Percentiles rank a stretch among this genome's conserved stretches.
Conservation (phyloP, 2,888 invertebrate genomes). For the Auanema sp. region DNA sequence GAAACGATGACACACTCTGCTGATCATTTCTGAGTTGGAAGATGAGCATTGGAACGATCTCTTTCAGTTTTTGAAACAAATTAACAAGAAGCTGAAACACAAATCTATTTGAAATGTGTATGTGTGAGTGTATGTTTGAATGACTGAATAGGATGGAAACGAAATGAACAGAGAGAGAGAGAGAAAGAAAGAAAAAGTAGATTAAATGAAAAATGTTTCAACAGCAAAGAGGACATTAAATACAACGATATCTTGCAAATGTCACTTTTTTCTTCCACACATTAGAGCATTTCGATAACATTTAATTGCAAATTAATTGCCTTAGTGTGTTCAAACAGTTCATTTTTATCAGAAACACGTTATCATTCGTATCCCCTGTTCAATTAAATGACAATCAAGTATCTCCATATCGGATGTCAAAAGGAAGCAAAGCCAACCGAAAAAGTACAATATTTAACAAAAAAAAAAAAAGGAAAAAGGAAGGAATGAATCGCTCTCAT, state of each 20-base stretch:
- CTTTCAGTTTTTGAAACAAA: slow-evolving; percentile 13
- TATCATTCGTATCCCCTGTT: too few relatives aligned
- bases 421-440: neutral
- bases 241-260: slow-evolving; percentile 5
- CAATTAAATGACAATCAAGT: too few relatives aligned
- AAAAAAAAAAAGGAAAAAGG: neutral
- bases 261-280: neutral
- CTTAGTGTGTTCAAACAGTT: too few relatives aligned
- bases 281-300: too few relatives aligned
- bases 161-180: slow-evolving; percentile 7
- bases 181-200: slow-evolving; percentile 5
- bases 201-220: slow-evolving; percentile 20
- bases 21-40: neutral
- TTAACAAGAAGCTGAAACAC: slow-evolving; percentile 4
- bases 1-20: neutral
- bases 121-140: neutral
- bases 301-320: too few relatives aligned
- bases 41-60: slow-evolving; percentile 17
- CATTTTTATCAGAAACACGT: too few relatives aligned
- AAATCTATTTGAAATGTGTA: neutral
- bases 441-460: neutral
- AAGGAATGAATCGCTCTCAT: neutral
- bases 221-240: neutral
- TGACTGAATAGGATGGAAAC: neutral
- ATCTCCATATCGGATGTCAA: too few relatives aligned